Percentiles rank a stretch among this genome's conserved stretches.
Evolutionary conservation across 2,888 invertebrate species (phyloP).

Genomic region (Doris montereyensis): DNA sequence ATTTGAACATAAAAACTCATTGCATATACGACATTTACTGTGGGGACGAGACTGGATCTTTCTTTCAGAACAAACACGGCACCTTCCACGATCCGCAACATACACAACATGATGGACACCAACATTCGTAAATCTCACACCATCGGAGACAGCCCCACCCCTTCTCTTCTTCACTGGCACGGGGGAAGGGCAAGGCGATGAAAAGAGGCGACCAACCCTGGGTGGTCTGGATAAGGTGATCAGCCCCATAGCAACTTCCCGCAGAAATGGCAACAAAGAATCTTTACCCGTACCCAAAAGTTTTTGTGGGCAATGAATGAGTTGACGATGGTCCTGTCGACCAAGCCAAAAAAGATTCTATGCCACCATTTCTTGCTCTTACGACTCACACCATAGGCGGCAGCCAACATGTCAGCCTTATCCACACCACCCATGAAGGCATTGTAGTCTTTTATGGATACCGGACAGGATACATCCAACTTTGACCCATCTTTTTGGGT

Average conservation of each 20-base stretch:
- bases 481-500: constrained; percentile 29
- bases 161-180: neutral
- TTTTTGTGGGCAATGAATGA: constrained; percentile 3
- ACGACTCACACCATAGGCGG: constrained; percentile 20
- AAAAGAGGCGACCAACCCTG: constrained; percentile 14
- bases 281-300: neutral
- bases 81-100: neutral
- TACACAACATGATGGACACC: neutral
- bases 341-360: constrained; percentile 4
- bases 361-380: constrained; percentile 30
- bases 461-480: constrained; percentile 28
- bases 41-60: constrained; percentile 13
- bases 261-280: constrained; percentile 1
- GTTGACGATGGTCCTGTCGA: constrained; percentile 22
- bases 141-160: neutral
- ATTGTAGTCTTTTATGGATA: constrained; percentile 29
- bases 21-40: constrained; percentile 15
- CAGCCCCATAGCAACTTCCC: constrained; percentile 9
- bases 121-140: neutral
- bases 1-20: constrained; percentile 24
- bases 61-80: neutral
- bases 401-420: constrained; percentile 42
- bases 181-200: neutral
- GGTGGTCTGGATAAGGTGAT: constrained; percentile 16
- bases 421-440: constrained; percentile 41